phyloP scores from a whole-genome alignment of 2,888 invertebrate species.

The Oscheius sp. region DNA sequence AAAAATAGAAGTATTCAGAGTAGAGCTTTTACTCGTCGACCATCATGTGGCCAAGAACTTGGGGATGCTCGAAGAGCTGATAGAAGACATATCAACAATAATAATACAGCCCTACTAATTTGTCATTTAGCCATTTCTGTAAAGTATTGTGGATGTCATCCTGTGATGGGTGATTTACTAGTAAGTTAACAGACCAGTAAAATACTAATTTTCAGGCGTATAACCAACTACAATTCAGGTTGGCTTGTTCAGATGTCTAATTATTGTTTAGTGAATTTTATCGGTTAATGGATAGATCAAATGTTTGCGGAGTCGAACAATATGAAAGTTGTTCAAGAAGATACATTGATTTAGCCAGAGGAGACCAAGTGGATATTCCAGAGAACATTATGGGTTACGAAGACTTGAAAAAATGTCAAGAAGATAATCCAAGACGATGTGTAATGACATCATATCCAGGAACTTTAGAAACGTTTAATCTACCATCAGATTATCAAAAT shows the following conservation, averaged over 20 bases:
- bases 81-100: slow-evolving; percentile 37
- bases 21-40: slow-evolving; percentile 48
- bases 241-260: background rate
- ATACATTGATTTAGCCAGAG: slow-evolving; percentile 52
- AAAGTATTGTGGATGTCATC: slow-evolving; percentile 52
- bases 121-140: slow-evolving; percentile 47
- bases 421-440: slow-evolving; percentile 53
- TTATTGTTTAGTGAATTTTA: slow-evolving; percentile 42
- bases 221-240: slow-evolving; percentile 38
- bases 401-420: slow-evolving; percentile 48
- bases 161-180: slow-evolving; percentile 33
- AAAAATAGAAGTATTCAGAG: slow-evolving; percentile 26
- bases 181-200: no score
- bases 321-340: slow-evolving; percentile 57
- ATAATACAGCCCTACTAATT: slow-evolving; percentile 47
- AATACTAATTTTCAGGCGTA: slow-evolving; percentile 42
- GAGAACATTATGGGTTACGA: slow-evolving; percentile 42
- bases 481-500: slow-evolving; percentile 51
- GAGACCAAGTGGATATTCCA: slow-evolving; percentile 45
- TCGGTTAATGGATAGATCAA: slow-evolving; percentile 46
- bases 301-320: slow-evolving; percentile 58
- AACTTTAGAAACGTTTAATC: slow-evolving; percentile 47
- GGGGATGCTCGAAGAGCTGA: slow-evolving; percentile 45
- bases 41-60: slow-evolving; percentile 51
- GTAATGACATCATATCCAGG: slow-evolving; percentile 50